These are phyloP conservation scores for Pardosa pseudoannulata DNA, from an alignment of 2,888 invertebrate genomes.

Conservation along the genomic window DNA sequence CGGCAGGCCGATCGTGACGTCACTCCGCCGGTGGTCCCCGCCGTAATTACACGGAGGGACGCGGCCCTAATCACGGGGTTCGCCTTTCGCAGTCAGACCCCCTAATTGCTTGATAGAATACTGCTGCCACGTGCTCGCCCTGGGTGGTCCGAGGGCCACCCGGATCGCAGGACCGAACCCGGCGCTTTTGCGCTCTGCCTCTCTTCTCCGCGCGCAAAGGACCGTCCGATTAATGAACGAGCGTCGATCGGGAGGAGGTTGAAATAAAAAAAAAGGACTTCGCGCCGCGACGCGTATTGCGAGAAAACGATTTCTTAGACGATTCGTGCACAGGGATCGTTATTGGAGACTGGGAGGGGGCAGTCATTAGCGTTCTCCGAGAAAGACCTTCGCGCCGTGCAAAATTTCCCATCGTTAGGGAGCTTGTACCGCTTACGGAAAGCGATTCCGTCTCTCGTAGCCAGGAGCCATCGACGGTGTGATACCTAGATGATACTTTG, in stretches of 20 bases:
- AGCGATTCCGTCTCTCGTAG: no score
- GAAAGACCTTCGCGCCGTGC: background rate
- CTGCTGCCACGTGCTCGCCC: conserved; percentile 41
- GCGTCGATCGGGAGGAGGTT: background rate
- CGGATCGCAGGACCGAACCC: conserved; percentile 29
- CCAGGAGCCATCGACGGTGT: no score
- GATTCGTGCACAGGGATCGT: background rate
- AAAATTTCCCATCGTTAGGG: conserved; percentile 1
- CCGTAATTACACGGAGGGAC: conserved; percentile 54
- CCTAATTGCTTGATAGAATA: conserved; percentile 66
- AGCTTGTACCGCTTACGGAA: no score
- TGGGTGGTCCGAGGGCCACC: conserved; percentile 58
- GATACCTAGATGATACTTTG: no score
- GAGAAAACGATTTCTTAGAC: background rate
- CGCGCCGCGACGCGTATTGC: background rate
- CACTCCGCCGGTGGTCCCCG: conserved; percentile 64
- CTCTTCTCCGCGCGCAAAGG: background rate
- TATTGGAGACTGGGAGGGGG: background rate
- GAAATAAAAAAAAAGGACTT: no score
- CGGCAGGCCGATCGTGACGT: conserved; percentile 55
- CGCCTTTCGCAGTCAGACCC: conserved; percentile 63
- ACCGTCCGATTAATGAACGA: conserved; percentile 1
- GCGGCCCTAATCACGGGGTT: conserved; percentile 62
- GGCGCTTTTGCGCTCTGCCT: conserved; percentile 1
- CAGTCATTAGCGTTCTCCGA: background rate